Evolutionary conservation across 2,797 vertebrate genomes (phyloP).

Genomic region (Coracias cyanogaster): DNA sequence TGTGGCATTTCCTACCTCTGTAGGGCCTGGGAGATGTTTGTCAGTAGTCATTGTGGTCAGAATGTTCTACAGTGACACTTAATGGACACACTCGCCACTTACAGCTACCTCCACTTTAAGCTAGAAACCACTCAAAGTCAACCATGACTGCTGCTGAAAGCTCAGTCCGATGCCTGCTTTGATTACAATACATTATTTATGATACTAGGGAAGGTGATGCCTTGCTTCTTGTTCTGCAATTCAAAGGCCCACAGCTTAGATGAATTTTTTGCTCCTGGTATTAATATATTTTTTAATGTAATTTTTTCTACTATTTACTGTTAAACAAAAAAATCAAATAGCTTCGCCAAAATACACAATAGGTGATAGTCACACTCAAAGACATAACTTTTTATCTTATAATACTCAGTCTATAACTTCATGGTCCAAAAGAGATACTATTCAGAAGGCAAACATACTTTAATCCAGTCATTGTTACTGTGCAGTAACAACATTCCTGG

Average conservation of each 20-base stretch:
- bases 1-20: not conserved
- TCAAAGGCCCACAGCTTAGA: not conserved
- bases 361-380: conserved; percentile 9
- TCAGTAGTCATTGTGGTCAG: not conserved
- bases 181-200: not conserved
- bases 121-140: not conserved
- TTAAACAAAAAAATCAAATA: not conserved
- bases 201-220: not conserved
- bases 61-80: not conserved
- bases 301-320: not conserved
- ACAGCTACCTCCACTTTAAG: not conserved
- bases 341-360: not conserved
- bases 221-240: not conserved
- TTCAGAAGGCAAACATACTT: conserved; percentile 38
- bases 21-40: not conserved
- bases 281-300: not conserved
- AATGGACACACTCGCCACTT: not conserved
- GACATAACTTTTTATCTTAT: not conserved
- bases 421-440: conserved; percentile 25
- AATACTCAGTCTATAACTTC: not conserved
- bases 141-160: not conserved
- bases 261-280: not conserved
- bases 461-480: conserved; percentile 31
- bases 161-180: not conserved
- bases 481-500: not conserved